phyloP scores from a whole-genome alignment of 30 jellyfish, hydroid and myxozoan species.

The Aurelia sp. region DNA sequence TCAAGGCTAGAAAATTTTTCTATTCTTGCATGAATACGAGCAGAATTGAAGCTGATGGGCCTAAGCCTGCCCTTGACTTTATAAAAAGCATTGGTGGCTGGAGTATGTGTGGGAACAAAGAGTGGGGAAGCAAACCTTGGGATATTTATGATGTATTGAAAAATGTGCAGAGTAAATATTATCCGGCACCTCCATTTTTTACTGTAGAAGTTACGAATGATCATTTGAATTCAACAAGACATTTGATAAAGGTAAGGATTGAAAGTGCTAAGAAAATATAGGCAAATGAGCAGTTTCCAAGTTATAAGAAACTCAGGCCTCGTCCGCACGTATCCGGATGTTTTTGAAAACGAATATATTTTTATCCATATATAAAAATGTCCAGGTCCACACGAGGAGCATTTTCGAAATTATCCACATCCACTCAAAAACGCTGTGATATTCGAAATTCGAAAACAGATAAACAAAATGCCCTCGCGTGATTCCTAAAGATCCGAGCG shows the following conservation, averaged over 20 bases:
- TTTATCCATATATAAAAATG: too few relatives aligned
- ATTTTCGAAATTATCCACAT: too few relatives aligned
- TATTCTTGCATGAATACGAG: conserved; percentile 87
- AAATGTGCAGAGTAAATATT: conserved; percentile 77
- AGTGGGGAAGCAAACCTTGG: conserved; percentile 81
- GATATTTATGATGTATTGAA: conserved; percentile 69
- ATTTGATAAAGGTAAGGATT: conserved; percentile 81
- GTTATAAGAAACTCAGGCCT: too few relatives aligned
- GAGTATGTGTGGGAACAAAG: conserved; percentile 79
- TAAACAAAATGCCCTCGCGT: too few relatives aligned
- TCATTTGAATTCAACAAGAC: conserved; percentile 94
- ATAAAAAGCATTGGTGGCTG: conserved; percentile 82
- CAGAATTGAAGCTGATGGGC: conserved; percentile 70
- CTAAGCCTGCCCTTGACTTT: conserved; percentile 90
- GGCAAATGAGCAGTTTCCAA: too few relatives aligned
- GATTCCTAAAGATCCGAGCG: too few relatives aligned
- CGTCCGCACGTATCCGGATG: too few relatives aligned
- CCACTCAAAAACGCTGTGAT: too few relatives aligned
- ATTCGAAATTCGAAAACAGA: too few relatives aligned
- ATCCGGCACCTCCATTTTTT: conserved; percentile 98
- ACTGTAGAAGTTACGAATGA: conserved; percentile 96
- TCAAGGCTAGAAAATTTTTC: conserved; percentile 83
- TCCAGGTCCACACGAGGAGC: too few relatives aligned
- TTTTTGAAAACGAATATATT: too few relatives aligned
- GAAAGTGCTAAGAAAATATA: not conserved